Evolutionary conservation across 2,888 invertebrate genomes (phyloP).

Genomic region (Atrina japonica): DNA sequence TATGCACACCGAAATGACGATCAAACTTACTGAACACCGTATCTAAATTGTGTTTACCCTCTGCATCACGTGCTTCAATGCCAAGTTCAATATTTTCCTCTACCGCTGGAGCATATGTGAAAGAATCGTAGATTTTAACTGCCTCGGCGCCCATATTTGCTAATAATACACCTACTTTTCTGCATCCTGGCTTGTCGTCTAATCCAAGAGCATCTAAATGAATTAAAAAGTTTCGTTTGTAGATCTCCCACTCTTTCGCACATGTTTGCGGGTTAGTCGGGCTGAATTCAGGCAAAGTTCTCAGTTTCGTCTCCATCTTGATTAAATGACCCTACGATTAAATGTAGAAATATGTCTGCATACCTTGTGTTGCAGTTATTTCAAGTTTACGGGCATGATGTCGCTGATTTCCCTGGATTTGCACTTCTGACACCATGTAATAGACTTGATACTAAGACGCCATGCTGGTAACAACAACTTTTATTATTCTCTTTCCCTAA

Average conservation of each 20-base stretch:
- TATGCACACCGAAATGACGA: conserved; percentile 49
- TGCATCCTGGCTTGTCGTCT: conserved; percentile 26
- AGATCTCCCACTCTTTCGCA: conserved; percentile 46
- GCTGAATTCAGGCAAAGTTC: too few relatives aligned
- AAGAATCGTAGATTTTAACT: conserved; percentile 46
- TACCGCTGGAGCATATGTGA: conserved; percentile 28
- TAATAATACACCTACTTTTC: conserved; percentile 43
- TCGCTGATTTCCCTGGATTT: too few relatives aligned
- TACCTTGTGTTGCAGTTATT: too few relatives aligned
- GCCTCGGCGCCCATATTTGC: conserved; percentile 42
- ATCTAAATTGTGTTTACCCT: conserved; percentile 39
- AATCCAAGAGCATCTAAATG: conserved; percentile 43
- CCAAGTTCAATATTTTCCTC: conserved; percentile 25
- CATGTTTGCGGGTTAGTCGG: conserved; percentile 9
- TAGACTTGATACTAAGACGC: too few relatives aligned
- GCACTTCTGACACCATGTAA: too few relatives aligned
- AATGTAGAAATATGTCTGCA: too few relatives aligned
- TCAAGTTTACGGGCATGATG: too few relatives aligned
- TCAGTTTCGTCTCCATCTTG: too few relatives aligned
- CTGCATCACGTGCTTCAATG: conserved; percentile 16
- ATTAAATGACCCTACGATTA: too few relatives aligned
- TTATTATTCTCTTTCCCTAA: too few relatives aligned
- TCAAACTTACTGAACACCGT: conserved; percentile 45
- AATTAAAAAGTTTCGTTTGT: conserved; percentile 41
- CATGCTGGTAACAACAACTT: too few relatives aligned